phyloP scores from a whole-genome alignment of 2,888 invertebrate species.

The Leuctra nigra region DNA sequence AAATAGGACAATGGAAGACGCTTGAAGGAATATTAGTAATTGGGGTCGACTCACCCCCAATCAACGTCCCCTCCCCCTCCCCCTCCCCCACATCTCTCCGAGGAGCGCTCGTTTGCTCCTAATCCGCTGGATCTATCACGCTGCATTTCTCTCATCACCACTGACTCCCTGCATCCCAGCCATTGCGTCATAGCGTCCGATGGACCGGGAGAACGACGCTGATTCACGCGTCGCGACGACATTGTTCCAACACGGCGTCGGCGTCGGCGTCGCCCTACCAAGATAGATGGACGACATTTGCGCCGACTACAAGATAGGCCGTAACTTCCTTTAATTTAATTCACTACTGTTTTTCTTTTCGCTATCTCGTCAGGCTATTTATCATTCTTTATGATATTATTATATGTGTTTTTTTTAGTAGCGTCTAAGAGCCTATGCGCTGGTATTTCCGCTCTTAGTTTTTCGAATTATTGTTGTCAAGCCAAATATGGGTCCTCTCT shows the following conservation, averaged over 20 bases:
- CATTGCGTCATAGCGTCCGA: conserved; percentile 10
- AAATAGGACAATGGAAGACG: too few relatives aligned
- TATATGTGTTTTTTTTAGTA: conserved; percentile 4
- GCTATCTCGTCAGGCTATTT: conserved; percentile 6
- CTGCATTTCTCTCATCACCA: conserved; percentile 1
- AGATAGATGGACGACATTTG: too few relatives aligned
- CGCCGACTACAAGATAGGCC: too few relatives aligned
- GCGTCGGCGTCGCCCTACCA: neutral
- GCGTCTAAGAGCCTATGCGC: neutral
- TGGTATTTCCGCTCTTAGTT: conserved; percentile 9
- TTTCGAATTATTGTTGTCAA: neutral
- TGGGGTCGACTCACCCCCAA: too few relatives aligned
- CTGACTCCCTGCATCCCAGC: neutral
- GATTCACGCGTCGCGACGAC: neutral
- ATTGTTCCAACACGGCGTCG: neutral
- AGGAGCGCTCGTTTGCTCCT: neutral
- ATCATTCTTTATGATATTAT: conserved; percentile 10
- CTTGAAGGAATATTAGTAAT: too few relatives aligned
- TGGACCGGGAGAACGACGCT: neutral
- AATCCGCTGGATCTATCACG: neutral
- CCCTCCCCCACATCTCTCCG: neutral
- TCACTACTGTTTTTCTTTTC: conserved; percentile 15
- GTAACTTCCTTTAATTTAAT: conserved; percentile 16
- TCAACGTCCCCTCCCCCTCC: neutral
- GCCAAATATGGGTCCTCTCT: too few relatives aligned